Conservation (phyloP, 1,140 invertebrate species). For the Musca domestica region DNA sequence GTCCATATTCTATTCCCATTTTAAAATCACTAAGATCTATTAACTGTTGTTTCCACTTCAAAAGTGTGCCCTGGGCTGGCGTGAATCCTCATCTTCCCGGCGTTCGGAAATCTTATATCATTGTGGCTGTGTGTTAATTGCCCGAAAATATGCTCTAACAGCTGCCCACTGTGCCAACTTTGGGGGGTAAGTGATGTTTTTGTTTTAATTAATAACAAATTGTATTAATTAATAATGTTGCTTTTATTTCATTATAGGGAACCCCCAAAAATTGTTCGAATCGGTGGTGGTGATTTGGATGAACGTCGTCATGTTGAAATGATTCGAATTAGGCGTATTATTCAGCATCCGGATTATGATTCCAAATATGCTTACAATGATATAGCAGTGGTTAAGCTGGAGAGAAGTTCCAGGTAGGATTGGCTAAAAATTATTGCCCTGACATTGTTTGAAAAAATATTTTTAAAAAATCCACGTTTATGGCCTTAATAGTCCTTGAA, state of each 20-base stretch:
- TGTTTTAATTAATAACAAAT: constrained; percentile 7
- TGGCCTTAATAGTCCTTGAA: too few species aligned
- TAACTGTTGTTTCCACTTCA: too few species aligned
- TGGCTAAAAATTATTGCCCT: not conserved
- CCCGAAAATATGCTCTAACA: constrained; percentile 32
- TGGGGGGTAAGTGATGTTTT: constrained; percentile 28
- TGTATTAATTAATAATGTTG: too few species aligned
- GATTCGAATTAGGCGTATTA: constrained; percentile 29
- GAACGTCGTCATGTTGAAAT: constrained; percentile 15
- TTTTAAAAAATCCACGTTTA: too few species aligned
- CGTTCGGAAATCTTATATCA: constrained; percentile 26
- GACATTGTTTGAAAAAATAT: too few species aligned
- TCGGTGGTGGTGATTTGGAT: constrained; percentile 35
- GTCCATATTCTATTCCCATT: not conserved
- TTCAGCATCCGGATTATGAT: constrained; percentile 32
- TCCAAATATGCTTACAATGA: constrained; percentile 27
- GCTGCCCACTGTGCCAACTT: constrained; percentile 36
- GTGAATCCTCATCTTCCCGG: not conserved
- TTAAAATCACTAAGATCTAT: too few species aligned
- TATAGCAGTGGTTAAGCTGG: constrained; percentile 31
- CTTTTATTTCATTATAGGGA: constrained; percentile 26
- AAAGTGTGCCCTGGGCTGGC: constrained; percentile 37
- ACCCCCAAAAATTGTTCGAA: constrained; percentile 32
- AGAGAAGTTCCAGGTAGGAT: constrained; percentile 11
- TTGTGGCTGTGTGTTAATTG: constrained; percentile 36